These are phyloP conservation scores for Coleophora flavipennella DNA, from an alignment of 2,888 invertebrate genomes.

Conservation along the genomic window DNA sequence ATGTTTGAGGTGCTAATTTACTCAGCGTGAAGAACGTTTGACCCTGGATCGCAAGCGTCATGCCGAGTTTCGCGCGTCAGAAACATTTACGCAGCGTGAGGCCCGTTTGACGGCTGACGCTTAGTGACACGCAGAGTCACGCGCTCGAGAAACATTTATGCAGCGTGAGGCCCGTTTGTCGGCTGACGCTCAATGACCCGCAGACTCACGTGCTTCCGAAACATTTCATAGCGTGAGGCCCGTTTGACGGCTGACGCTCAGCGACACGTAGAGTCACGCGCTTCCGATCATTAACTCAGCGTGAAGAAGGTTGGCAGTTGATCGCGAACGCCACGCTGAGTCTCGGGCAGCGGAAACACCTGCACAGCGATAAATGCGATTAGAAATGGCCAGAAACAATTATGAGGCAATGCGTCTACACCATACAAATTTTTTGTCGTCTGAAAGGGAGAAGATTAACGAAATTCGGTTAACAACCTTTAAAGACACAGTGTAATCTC, in stretches of 20 bases:
- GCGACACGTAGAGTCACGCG: neutral
- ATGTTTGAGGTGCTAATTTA: too few relatives aligned
- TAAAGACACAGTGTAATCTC: too few relatives aligned
- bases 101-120: too few relatives aligned
- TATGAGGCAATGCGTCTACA: too few relatives aligned
- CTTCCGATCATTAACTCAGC: neutral
- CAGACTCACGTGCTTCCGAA: too few relatives aligned
- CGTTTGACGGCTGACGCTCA: too few relatives aligned
- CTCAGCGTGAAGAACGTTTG: neutral
- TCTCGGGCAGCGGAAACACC: neutral
- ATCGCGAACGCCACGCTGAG: neutral
- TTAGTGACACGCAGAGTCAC: neutral
- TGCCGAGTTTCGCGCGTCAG: neutral
- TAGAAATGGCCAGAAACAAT: neutral
- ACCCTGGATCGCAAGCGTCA: neutral
- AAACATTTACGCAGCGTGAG: too few relatives aligned
- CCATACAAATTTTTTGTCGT: neutral
- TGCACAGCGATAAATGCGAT: neutral
- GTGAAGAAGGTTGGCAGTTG: neutral
- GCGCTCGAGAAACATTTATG: too few relatives aligned
- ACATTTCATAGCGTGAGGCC: neutral
- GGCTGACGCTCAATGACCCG: too few relatives aligned
- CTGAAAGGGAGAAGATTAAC: neutral
- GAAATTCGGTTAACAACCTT: neutral
- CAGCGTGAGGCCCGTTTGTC: too few relatives aligned